phyloP scores from a whole-genome alignment of 2,797 vertebrate species.

The Lutjanus campechanus region DNA sequence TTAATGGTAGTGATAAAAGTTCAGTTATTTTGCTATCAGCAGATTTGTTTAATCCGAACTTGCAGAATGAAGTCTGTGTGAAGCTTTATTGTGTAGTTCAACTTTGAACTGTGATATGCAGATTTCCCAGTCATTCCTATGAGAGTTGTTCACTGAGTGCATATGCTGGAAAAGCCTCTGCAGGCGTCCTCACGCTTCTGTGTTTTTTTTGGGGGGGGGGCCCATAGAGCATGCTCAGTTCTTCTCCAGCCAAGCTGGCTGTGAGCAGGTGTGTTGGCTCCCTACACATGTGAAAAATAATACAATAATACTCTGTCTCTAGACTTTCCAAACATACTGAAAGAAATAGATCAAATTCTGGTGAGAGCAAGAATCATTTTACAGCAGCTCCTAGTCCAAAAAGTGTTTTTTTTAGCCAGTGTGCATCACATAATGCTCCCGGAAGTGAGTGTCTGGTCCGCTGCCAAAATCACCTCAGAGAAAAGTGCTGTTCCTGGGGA shows the following conservation, averaged over 20 bases:
- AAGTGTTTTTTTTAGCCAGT: not conserved
- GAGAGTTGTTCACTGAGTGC: too few relatives aligned
- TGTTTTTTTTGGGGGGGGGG: too few relatives aligned
- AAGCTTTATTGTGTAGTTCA: not conserved
- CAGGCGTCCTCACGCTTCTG: too few relatives aligned
- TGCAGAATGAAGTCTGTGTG: not conserved
- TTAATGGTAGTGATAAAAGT: not conserved
- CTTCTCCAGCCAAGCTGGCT: not conserved
- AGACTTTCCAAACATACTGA: too few relatives aligned
- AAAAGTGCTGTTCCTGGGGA: not conserved
- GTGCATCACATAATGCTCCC: not conserved
- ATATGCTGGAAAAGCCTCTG: too few relatives aligned
- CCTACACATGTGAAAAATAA: too few relatives aligned
- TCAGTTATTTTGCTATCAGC: not conserved
- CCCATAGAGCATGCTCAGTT: too few relatives aligned
- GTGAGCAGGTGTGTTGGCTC: not conserved
- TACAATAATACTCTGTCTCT: too few relatives aligned
- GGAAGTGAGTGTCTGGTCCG: not conserved
- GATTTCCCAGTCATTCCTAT: not conserved
- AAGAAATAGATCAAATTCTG: not conserved
- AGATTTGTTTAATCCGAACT: not conserved
- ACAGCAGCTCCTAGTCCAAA: not conserved
- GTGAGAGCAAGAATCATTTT: not conserved
- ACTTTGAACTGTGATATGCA: not conserved
- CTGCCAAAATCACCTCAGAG: not conserved